Evolutionary conservation across 2,888 invertebrate genomes (phyloP), one percentile per base, ranked within the genome.

Genomic region (Sepiola atlantica): DNA sequence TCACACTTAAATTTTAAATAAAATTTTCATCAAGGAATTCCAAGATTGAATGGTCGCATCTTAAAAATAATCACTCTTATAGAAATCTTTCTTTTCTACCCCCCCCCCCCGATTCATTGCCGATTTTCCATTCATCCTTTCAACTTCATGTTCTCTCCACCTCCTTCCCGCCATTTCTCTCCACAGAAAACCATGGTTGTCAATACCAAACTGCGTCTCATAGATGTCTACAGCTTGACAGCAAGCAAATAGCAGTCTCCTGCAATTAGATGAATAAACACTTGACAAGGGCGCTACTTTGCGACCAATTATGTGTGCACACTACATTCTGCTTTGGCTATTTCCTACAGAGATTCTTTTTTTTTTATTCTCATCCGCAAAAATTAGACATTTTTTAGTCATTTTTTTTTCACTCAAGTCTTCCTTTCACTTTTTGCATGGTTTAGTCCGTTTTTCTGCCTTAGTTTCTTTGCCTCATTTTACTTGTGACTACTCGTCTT

Each of bases 221-320:
- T n/a, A n/a, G n/a, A 77, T 77, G 77, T 77, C 77, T n/a, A 77
- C n/a, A 77, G 77, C 77, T 77, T 77, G 77, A 77, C 77, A 77
- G 77, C 77, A 77, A n/a, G 77, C 77, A 77, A 77, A 77, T 77
- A 77, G n/a, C 77, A 77, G 77, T 77, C 77, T 77, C n/a, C n/a
- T n/a, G n/a, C 77, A 77, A 77, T 77, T 77, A 77, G 77, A 77
- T 77, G 77, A 32, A n/a, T 77, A 77, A 77, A 77, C 77, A 77
- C n/a, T 77, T n/a, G 77, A 77, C 77, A 77, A 77, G 77, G n/a
- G 32, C n/a, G 14, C n/a, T 77, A 77, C 77, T 77, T 45, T 77
- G n/a, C n/a, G 77, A 77, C 77, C 77, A 77, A 77, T 77, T 77
- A 77, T 77, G n/a, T n/a, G 77, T 77, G n/a, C 77, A n/a, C n/a